Base-by-base conservation (phyloP, 2,888 invertebrate species). In the Brachycybe producta region DNA sequence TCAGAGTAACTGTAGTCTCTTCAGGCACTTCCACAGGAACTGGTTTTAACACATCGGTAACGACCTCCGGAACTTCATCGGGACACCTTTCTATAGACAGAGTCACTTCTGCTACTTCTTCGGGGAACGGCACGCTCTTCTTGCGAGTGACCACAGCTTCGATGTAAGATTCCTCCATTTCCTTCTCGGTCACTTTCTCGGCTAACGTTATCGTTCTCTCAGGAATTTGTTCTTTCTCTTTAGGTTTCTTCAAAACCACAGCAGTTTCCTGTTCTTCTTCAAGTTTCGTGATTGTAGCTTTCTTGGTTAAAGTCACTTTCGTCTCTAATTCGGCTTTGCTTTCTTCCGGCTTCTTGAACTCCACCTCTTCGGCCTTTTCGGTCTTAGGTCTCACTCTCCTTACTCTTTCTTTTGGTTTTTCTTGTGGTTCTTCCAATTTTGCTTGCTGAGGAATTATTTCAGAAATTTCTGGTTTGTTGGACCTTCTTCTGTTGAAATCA, bases 11-110 rank as follows among this genome's bases (percentile, higher is more conserved):
- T n/a, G n/a, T n/a, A n/a, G n/a, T n/a, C n/a, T n/a, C n/a, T n/a
- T n/a, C n/a, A n/a, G n/a, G n/a, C n/a, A n/a, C n/a, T n/a, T n/a
- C n/a, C n/a, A n/a, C n/a, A n/a, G n/a, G n/a, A n/a, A n/a, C n/a
- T n/a, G n/a, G n/a, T n/a, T n/a, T n/a, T 8, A 28, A 36, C 4
- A 48, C 43, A 11, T 23, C 54, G 23, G 55, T 52, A n/a, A 49
- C 50, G 28, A 54, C 53, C 11, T 50, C 44, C n/a, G 52, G 45
- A 2, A 49, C 47, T 39, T 51, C 45, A 40, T 56, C 49, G 7
- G 36, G 36, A 17, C 19, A 17, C 36, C 19, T 35, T 17, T 35
- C 36, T 7, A 17, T 19, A 5, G 36, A 19, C 36, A 17, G 15
- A 5, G 36, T 35, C 5, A 35, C 36, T 35, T 5, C 36, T 35